Evolutionary conservation across 2,888 invertebrate genomes (phyloP), one percentile per base, ranked within the genome.

Genomic region (Platynereis dumerilii): DNA sequence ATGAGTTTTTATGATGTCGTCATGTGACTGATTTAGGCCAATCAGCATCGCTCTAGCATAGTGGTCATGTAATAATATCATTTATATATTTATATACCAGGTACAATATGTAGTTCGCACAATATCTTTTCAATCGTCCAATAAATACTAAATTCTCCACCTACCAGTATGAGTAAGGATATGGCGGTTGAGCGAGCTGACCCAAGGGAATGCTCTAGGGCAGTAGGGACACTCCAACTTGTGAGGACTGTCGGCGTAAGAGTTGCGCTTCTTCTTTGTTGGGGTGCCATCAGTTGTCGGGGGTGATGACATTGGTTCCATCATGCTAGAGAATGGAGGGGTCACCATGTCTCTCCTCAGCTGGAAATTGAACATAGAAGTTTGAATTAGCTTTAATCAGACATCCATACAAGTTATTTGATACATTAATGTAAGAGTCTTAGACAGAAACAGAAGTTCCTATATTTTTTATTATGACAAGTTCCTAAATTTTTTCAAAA

Each of bases 191-290:
- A 97, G 87, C 0, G 96, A 96, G 29, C 95, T 96, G 0, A 93
- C 92, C 97, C 97, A 97, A 0, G 97, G 96, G 84, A 97, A 97
- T 81, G 94, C 93, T 48, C 96, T 89, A 75, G 91, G 90, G 84
- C 97, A 97, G 70, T 79, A 95, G 0, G 94, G 94, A 77, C 97
- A 97, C 57, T 91, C 91, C 0, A 96, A 94, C 27, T 96, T 89
- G 83, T 96, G 96, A 0, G 96, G 96, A 0, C 96, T 96, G 78
- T 94, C 88, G 58, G 95, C 95, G 83, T 97, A 97, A 0, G 96
- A 96, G 17, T 95, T 96, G 77, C 94, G 92, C 85, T 94, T 94
- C 85, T 94, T 94, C 69, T 80, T 69, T 15, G 60, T 20, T 17
- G 61, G 61, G 1, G 53, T 39, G 48, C 39, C 52, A 12, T 60